These are phyloP conservation scores for Globia sparganii DNA, from an alignment of 2,888 invertebrate genomes.

Conservation along the genomic window DNA sequence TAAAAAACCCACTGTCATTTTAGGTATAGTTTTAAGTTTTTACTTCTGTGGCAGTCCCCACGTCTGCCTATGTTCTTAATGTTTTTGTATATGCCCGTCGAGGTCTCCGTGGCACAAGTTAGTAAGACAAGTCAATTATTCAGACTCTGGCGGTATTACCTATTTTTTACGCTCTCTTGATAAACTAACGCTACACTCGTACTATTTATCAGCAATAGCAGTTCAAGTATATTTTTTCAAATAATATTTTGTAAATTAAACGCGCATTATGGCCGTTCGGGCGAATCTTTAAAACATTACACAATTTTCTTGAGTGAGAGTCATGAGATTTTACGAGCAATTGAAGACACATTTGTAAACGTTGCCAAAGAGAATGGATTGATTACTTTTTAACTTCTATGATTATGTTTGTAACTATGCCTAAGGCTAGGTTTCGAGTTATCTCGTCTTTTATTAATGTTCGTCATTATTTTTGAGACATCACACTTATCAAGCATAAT, in stretches of 20 bases:
- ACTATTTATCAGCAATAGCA: neutral
- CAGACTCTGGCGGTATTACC: too few species aligned
- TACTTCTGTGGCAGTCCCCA: too few species aligned
- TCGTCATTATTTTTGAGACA: constrained; percentile 81
- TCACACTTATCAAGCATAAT: constrained; percentile 72
- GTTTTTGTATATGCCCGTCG: too few species aligned
- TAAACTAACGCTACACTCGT: neutral
- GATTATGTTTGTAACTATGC: constrained; percentile 84
- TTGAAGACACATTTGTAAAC: constrained; percentile 87
- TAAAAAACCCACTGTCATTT: too few species aligned
- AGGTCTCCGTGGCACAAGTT: too few species aligned
- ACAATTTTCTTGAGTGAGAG: constrained; percentile 82
- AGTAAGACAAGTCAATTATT: too few species aligned
- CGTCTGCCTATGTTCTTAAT: too few species aligned
- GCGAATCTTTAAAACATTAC: constrained; percentile 80
- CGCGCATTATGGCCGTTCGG: constrained; percentile 69
- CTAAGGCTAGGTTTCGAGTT: constrained; percentile 79
- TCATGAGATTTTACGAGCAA: constrained; percentile 86
- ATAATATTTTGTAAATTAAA: constrained; percentile 72
- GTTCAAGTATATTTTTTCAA: neutral
- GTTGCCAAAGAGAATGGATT: constrained; percentile 89
- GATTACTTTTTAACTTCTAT: constrained; percentile 89
- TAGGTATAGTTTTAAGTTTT: too few species aligned
- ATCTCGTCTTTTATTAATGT: constrained; percentile 82
- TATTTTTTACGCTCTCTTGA: too few species aligned